phyloP scores from a whole-genome alignment of 92 coral and sea anemone species.

The Parazoanthus atlanticus region DNA sequence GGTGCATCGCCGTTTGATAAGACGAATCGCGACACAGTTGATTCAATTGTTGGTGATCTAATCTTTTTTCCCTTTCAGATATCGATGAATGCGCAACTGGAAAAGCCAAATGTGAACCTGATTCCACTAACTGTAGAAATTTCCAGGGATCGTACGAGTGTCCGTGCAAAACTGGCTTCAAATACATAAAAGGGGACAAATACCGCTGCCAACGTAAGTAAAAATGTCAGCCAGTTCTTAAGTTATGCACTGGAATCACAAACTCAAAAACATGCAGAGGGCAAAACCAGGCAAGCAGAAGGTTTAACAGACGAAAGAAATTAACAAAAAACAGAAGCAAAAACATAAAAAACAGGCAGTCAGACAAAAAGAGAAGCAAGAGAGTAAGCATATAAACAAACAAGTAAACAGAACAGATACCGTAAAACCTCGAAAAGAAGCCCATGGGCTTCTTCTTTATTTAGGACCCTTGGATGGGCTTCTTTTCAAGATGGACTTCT shows the following conservation, averaged over 20 bases:
- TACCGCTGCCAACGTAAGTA: constrained; percentile 79
- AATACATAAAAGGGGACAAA: constrained; percentile 53
- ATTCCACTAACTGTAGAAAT: constrained; percentile 75
- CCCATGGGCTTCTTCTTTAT: too few species aligned
- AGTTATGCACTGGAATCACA: not conserved
- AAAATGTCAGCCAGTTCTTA: not conserved
- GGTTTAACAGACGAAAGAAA: not conserved
- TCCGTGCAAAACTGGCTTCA: constrained; percentile 74
- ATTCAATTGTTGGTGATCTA: not conserved
- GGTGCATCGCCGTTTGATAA: not conserved
- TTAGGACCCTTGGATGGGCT: too few species aligned
- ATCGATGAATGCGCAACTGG: constrained; percentile 76
- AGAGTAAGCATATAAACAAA: not conserved
- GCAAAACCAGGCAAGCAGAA: not conserved
- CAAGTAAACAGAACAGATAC: not conserved
- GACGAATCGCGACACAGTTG: not conserved
- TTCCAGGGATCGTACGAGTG: constrained; percentile 76
- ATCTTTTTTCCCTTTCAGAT: constrained; percentile 49
- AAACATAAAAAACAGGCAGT: not conserved
- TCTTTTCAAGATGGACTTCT: too few species aligned
- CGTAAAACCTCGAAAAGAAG: too few species aligned
- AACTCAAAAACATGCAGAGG: not conserved
- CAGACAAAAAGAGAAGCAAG: not conserved
- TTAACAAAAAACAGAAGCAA: not conserved
- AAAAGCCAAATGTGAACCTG: constrained; percentile 54